A percentile compares a stretch with the other conserved stretches of the same genome.
Conservation (phyloP, 2,888 invertebrate species). For the Agriopis leucophaearia region DNA sequence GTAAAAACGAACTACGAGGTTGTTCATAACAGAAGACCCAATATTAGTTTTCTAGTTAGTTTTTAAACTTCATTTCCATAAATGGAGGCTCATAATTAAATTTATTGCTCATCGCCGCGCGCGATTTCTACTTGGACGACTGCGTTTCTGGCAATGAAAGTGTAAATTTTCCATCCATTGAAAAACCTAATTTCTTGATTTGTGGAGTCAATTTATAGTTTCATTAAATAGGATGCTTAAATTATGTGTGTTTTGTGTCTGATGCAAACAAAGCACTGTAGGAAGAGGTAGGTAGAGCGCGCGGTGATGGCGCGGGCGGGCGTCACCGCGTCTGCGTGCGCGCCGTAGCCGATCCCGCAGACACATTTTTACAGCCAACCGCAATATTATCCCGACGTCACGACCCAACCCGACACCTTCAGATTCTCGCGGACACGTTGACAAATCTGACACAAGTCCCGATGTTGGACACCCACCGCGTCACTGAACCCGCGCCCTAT, state of each 20-base stretch:
- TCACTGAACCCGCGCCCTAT: slow-evolving; percentile 74
- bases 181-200: slow-evolving; percentile 9
- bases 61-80: slow-evolving; percentile 30
- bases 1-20: not conserved
- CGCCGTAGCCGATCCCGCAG: slow-evolving; percentile 33
- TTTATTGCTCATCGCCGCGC: slow-evolving; percentile 25
- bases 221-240: slow-evolving; percentile 1
- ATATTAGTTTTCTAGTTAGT: slow-evolving; percentile 19
- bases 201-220: slow-evolving; percentile 15
- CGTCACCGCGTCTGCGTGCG: slow-evolving; percentile 44
- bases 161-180: slow-evolving; percentile 26
- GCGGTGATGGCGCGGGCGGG: slow-evolving; percentile 12
- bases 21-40: slow-evolving; percentile 8
- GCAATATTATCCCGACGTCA: slow-evolving; percentile 38
- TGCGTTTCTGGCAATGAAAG: slow-evolving; percentile 23
- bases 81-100: slow-evolving; percentile 23
- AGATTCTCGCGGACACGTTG: slow-evolving; percentile 9
- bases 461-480: slow-evolving; percentile 54
- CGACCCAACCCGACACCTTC: slow-evolving; percentile 27
- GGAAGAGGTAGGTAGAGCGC: slow-evolving; percentile 12
- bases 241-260: slow-evolving; percentile 23
- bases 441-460: slow-evolving; percentile 9
- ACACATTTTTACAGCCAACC: slow-evolving; percentile 43
- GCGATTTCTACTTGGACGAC: slow-evolving; percentile 21
- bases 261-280: slow-evolving; percentile 36